A percentile compares a stretch with the other conserved stretches of the same genome.
These are phyloP conservation scores for Anaspis maculata DNA, from an alignment of 2,888 invertebrate species.

Conservation along the genomic window DNA sequence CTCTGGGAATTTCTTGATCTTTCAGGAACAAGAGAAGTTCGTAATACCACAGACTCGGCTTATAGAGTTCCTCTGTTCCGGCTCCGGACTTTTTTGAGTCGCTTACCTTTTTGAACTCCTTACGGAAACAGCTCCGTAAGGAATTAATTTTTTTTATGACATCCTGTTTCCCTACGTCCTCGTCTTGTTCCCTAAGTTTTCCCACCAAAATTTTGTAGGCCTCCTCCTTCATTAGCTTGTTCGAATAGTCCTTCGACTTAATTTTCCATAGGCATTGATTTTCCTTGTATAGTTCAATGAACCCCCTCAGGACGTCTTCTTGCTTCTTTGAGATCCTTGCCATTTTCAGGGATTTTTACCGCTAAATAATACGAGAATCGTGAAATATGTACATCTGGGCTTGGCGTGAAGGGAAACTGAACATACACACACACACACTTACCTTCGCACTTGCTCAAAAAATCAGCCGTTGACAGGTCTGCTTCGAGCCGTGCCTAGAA, in stretches of 20 bases:
- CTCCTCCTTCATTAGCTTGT: background rate
- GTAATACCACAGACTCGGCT: conserved; percentile 10
- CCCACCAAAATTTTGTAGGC: background rate
- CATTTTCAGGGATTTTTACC: too few species aligned
- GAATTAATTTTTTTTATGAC: conserved; percentile 10
- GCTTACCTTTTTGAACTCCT: conserved; percentile 10
- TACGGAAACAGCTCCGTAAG: conserved; percentile 10
- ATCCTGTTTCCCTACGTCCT: background rate
- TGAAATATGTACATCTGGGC: too few species aligned
- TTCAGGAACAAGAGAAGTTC: conserved; percentile 16
- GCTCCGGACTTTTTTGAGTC: too few species aligned
- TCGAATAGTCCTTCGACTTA: background rate
- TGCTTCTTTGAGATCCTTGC: too few species aligned
- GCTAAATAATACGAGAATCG: too few species aligned
- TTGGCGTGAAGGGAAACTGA: too few species aligned
- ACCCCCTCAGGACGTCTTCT: too few species aligned
- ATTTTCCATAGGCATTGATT: background rate
- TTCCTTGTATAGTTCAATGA: background rate
- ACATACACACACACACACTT: too few species aligned
- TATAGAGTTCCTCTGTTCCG: conserved; percentile 8
- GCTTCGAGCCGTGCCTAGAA: too few species aligned
- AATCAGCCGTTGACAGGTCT: too few species aligned
- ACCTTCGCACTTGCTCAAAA: too few species aligned
- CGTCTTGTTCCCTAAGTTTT: background rate
- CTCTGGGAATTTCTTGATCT: conserved; percentile 15